A percentile compares a stretch with the other conserved stretches of the same genome.
phyloP scores from a whole-genome alignment of 1,140 invertebrate species.

The Procambarus virginalis region DNA sequence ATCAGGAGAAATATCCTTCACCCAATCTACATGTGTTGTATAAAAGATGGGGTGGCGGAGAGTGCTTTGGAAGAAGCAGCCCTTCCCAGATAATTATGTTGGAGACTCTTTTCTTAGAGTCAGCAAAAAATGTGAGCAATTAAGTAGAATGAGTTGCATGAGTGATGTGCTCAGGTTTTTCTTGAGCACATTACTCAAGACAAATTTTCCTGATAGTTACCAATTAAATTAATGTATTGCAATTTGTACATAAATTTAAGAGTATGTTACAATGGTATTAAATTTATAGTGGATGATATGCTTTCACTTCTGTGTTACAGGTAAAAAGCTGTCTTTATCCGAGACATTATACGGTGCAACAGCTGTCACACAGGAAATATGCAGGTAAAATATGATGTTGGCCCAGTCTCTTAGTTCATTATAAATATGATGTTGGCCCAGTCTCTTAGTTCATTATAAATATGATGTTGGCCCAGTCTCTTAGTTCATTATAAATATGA shows the following conservation, averaged over 20 bases:
- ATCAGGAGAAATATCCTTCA: no score
- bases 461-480: no score
- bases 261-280: not conserved
- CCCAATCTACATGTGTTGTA: no score
- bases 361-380: slow-evolving; percentile 44
- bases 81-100: slow-evolving; percentile 39
- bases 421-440: no score
- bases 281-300: not conserved
- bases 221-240: no score
- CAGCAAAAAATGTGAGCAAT: slow-evolving; percentile 34
- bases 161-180: no score
- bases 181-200: no score
- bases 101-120: slow-evolving; percentile 35
- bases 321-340: slow-evolving; percentile 24
- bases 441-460: no score
- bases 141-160: not conserved
- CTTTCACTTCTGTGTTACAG: slow-evolving; percentile 3
- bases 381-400: slow-evolving; percentile 24
- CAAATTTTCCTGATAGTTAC: no score
- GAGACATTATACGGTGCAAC: slow-evolving; percentile 38
- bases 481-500: no score
- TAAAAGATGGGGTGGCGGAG: not conserved
- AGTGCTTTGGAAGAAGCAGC: slow-evolving; percentile 43
- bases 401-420: not conserved
- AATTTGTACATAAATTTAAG: no score